These are phyloP conservation scores for Chelonoidis abingdonii DNA, from an alignment of 2,113 vertebrate genomes.

Conservation along the genomic window DNA sequence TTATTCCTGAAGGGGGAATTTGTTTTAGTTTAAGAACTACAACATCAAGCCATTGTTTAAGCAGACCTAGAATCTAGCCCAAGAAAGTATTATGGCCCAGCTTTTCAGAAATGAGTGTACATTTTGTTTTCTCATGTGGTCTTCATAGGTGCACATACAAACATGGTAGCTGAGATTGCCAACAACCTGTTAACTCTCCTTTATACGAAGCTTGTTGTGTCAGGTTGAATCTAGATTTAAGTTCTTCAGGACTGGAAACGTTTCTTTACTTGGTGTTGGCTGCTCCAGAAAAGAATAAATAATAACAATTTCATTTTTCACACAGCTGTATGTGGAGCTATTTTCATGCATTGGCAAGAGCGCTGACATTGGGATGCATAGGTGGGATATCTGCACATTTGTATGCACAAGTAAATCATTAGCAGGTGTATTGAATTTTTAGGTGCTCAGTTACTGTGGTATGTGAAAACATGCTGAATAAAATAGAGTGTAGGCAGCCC, in stretches of 20 bases:
- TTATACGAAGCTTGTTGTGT: background rate
- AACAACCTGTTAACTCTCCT: background rate
- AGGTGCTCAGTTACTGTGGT: background rate
- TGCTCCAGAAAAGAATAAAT: background rate
- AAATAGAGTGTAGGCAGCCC: background rate
- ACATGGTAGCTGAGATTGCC: background rate
- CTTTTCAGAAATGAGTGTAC: rapidly evolving
- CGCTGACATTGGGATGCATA: background rate
- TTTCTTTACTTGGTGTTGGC: background rate
- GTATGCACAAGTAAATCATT: background rate
- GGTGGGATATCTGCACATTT: rapidly evolving
- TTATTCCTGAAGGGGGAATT: background rate
- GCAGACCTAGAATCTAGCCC: background rate
- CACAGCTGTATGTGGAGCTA: rapidly evolving
- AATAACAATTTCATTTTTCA: rapidly evolving
- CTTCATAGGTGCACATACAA: background rate
- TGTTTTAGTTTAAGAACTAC: background rate
- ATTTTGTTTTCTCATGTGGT: background rate
- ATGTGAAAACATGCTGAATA: background rate
- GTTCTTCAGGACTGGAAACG: background rate
- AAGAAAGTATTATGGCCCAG: background rate
- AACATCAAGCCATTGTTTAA: background rate
- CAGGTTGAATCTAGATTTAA: background rate
- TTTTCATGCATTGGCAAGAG: background rate
- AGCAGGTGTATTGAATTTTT: background rate